Percentiles rank a stretch among this genome's conserved stretches.
These are phyloP conservation scores for Hypsopygia costalis DNA, from an alignment of 2,888 invertebrate genomes.

Conservation along the genomic window DNA sequence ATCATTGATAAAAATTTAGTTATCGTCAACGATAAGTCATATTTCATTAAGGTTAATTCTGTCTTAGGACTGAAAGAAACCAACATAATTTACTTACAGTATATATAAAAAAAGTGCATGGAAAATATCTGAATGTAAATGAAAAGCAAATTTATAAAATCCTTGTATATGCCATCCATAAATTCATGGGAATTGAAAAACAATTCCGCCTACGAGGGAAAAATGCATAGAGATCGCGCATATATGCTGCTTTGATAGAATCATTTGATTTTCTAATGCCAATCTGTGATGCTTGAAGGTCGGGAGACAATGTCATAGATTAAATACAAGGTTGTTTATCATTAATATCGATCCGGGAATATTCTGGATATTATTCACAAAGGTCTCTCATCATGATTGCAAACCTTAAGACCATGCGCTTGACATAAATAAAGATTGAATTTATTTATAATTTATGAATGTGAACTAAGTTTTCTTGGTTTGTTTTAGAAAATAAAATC, in stretches of 20 bases:
- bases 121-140: neutral
- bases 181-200: conserved; percentile 17
- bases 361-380: conserved; percentile 35
- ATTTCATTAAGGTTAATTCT: too few relatives aligned
- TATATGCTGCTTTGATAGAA: conserved; percentile 23
- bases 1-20: too few relatives aligned
- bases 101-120: too few relatives aligned
- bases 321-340: conserved; percentile 35
- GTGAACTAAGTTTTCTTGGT: neutral
- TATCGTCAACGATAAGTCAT: too few relatives aligned
- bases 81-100: too few relatives aligned
- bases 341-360: conserved; percentile 40
- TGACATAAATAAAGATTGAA: conserved; percentile 14
- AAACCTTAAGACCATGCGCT: conserved; percentile 1
- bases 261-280: conserved; percentile 48
- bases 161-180: conserved; percentile 18
- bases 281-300: conserved; percentile 35
- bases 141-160: conserved; percentile 10
- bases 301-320: conserved; percentile 36
- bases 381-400: conserved; percentile 6
- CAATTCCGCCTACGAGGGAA: conserved; percentile 18
- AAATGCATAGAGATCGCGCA: conserved; percentile 17
- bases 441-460: neutral
- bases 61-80: too few relatives aligned
- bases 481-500: neutral